A percentile compares a stretch with the other conserved stretches of the same genome.
These are phyloP conservation scores for Bugulina stolonifera DNA, from an alignment of 2,888 invertebrate genomes.

Conservation along the genomic window DNA sequence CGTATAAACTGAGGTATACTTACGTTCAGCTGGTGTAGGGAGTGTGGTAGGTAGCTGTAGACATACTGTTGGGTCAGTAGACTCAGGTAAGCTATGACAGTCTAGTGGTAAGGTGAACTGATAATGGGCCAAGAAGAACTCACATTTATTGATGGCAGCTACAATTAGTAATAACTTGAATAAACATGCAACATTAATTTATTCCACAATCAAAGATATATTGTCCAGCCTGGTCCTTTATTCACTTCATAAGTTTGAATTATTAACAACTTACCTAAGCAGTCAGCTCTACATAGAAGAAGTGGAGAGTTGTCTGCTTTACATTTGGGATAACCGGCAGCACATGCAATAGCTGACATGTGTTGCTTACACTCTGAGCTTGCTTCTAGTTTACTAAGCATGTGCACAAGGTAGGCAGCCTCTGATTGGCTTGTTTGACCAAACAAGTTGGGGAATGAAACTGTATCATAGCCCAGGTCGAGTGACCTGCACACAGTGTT, in stretches of 20 bases:
- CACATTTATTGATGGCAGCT: background rate
- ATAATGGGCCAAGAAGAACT: slow-evolving; percentile 20
- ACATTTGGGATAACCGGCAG: background rate
- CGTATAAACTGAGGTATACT: too few species aligned
- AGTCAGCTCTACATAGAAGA: background rate
- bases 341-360: background rate
- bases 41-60: background rate
- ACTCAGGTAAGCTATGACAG: background rate
- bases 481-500: background rate
- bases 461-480: background rate
- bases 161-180: too few species aligned
- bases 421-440: slow-evolving; percentile 6
- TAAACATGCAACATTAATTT: too few species aligned
- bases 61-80: background rate
- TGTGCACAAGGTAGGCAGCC: slow-evolving; percentile 11
- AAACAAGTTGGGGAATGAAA: slow-evolving; percentile 2
- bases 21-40: background rate
- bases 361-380: background rate
- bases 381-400: background rate
- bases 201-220: too few species aligned
- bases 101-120: background rate
- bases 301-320: background rate
- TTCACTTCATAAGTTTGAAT: too few species aligned
- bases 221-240: too few species aligned
- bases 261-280: slow-evolving; percentile 7